Evolutionary conservation across 2,113 vertebrate genomes (phyloP).

Genomic region (Dipodomys ordii): DNA sequence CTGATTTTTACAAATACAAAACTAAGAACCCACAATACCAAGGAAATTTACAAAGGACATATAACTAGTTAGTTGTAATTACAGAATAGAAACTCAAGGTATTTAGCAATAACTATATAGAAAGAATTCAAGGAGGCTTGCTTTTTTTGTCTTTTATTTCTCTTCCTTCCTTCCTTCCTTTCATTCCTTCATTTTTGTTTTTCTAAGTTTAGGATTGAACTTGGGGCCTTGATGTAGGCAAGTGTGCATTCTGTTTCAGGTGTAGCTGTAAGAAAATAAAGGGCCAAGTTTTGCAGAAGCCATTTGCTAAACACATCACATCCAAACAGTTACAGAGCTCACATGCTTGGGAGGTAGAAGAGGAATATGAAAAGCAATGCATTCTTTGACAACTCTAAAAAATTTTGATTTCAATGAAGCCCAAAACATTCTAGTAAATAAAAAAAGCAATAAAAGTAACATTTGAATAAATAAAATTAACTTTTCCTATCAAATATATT

Average conservation of each 20-base stretch:
- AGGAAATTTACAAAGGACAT: neutral
- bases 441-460: neutral
- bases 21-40: neutral
- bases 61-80: neutral
- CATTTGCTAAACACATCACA: neutral
- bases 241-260: neutral
- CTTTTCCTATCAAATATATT: neutral
- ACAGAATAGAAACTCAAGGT: neutral
- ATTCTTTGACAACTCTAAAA: neutral
- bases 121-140: too few species aligned
- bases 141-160: too few species aligned
- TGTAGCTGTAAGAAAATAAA: neutral
- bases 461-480: constrained; percentile 18
- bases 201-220: too few species aligned
- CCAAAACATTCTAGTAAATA: neutral
- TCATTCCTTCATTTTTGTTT: too few species aligned
- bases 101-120: too few species aligned
- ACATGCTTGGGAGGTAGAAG: neutral
- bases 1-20: neutral
- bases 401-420: neutral
- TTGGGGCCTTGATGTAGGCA: too few species aligned
- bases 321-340: neutral
- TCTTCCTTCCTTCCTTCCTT: too few species aligned
- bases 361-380: neutral
- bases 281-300: neutral